Evolutionary conservation across 2,797 vertebrate genomes (phyloP).

Genomic region (Sarcophilus harrisii): DNA sequence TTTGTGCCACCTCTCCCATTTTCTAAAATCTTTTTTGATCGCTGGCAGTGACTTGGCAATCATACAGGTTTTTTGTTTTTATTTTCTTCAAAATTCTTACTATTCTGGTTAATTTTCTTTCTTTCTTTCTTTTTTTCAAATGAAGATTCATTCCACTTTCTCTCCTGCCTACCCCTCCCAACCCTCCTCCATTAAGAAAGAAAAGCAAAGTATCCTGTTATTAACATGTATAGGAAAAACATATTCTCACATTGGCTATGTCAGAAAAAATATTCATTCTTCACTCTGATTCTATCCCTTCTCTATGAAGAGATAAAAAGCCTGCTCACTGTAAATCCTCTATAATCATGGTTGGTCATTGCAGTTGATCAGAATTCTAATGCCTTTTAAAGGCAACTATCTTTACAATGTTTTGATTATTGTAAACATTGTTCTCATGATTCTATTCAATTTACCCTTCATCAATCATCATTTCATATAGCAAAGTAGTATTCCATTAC

Average conservation of each 20-base stretch:
- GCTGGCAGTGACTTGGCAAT: neutral
- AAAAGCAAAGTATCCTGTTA: neutral
- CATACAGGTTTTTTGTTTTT: neutral
- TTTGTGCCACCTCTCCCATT: neutral
- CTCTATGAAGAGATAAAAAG: neutral
- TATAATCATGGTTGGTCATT: neutral
- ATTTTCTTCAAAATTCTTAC: neutral
- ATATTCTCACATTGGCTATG: neutral
- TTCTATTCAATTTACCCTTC: neutral
- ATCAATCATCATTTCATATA: neutral
- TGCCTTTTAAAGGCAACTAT: neutral
- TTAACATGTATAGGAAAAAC: neutral
- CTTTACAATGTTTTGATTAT: neutral
- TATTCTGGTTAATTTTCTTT: neutral
- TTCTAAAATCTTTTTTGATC: neutral
- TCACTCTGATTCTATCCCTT: neutral
- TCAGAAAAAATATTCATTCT: neutral
- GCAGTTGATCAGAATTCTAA: neutral
- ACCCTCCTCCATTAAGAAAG: neutral
- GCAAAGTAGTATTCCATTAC: neutral
- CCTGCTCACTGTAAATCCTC: neutral
- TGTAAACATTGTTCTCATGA: neutral
- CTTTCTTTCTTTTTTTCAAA: neutral
- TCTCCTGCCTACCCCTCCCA: neutral
- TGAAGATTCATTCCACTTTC: neutral